These are phyloP conservation scores for Trichogramma pretiosum DNA, from an alignment of 1,140 invertebrate genomes.

Conservation along the genomic window DNA sequence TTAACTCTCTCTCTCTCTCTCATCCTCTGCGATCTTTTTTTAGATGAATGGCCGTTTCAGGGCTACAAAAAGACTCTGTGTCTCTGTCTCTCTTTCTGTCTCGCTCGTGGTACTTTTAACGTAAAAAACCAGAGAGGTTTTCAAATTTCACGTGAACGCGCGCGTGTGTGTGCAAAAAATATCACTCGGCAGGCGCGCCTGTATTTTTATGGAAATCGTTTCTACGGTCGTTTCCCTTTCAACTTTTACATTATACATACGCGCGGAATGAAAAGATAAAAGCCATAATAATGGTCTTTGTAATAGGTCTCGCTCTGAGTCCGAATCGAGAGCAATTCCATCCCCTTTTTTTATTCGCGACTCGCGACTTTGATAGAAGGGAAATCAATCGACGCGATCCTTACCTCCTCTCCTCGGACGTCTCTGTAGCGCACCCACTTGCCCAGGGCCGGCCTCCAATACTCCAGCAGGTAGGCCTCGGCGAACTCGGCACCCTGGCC, in stretches of 20 bases:
- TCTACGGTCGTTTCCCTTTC: constrained; percentile 5
- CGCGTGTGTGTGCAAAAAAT: neutral
- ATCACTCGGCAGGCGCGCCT: too few relatives aligned
- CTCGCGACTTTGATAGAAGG: too few relatives aligned
- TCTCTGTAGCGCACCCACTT: constrained; percentile 67
- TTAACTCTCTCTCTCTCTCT: too few relatives aligned
- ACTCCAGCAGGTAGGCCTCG: constrained; percentile 69
- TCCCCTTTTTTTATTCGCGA: too few relatives aligned
- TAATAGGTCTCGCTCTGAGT: too few relatives aligned
- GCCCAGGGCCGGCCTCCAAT: constrained; percentile 60
- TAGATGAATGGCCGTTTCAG: constrained; percentile 11
- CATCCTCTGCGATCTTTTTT: too few relatives aligned
- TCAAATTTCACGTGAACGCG: constrained; percentile 4
- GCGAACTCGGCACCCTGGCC: constrained; percentile 72
- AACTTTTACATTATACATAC: too few relatives aligned
- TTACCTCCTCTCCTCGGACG: constrained; percentile 58
- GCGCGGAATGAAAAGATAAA: too few relatives aligned
- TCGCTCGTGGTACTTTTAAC: too few relatives aligned
- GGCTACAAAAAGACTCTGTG: neutral
- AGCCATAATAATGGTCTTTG: too few relatives aligned
- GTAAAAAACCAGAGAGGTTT: constrained; percentile 10
- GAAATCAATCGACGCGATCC: too few relatives aligned
- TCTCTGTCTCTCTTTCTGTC: constrained; percentile 1
- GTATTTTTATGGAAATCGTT: constrained; percentile 6
- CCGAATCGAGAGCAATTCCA: too few relatives aligned